Conservation (phyloP, 2,797 vertebrate genomes). For the Mormyrus hasselquistii region DNA sequence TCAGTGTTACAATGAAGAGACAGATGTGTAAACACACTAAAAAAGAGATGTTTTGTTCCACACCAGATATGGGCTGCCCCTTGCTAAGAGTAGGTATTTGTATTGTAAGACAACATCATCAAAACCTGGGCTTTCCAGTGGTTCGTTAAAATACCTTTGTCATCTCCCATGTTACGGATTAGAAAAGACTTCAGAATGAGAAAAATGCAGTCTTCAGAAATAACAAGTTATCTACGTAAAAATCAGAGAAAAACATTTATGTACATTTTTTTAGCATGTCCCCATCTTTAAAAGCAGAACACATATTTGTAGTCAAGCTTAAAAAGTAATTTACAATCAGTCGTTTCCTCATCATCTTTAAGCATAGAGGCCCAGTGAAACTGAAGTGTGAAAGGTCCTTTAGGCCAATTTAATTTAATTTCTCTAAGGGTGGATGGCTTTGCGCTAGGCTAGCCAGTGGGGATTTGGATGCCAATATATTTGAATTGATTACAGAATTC, state of each 20-base stretch:
- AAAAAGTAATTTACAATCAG: constrained; percentile 9
- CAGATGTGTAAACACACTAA: neutral
- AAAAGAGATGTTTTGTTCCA: neutral
- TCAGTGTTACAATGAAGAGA: neutral
- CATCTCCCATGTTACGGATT: neutral
- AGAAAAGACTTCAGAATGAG: neutral
- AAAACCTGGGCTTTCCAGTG: neutral
- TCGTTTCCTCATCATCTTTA: constrained; percentile 6
- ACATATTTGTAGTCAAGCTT: neutral
- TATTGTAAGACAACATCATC: neutral
- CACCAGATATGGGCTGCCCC: neutral
- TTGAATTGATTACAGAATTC: neutral
- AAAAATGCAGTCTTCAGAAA: neutral
- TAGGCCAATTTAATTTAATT: constrained; percentile 4
- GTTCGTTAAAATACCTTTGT: neutral
- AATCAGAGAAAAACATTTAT: neutral
- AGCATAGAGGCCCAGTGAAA: neutral
- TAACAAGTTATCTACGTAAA: neutral
- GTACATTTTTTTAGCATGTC: neutral
- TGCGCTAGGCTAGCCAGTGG: neutral
- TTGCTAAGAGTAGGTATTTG: neutral
- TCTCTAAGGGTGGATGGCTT: neutral
- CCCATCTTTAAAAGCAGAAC: neutral
- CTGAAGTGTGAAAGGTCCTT: neutral
- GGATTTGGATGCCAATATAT: neutral